Percentiles rank a stretch among this genome's conserved stretches.
phyloP scores from a whole-genome alignment of 2,888 invertebrate genomes.

The Monochamus alternatus region DNA sequence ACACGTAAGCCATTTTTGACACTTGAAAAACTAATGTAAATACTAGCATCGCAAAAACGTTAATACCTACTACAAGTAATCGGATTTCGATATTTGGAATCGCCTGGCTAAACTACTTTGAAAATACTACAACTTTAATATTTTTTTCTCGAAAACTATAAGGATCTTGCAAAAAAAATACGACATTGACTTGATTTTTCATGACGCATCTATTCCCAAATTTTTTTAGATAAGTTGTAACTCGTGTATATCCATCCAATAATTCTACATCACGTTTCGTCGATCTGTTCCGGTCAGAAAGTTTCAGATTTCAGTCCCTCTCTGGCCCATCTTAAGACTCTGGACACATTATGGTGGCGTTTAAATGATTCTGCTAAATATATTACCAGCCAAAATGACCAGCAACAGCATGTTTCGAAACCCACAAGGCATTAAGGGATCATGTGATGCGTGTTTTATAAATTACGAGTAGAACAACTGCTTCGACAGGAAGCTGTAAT shows the following conservation, averaged over 20 bases:
- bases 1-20: too few relatives aligned
- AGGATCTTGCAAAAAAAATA: too few relatives aligned
- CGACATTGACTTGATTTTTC: too few relatives aligned
- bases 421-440: slow-evolving; percentile 15
- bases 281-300: slow-evolving; percentile 37
- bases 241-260: slow-evolving; percentile 8
- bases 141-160: too few relatives aligned
- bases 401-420: slow-evolving; percentile 9
- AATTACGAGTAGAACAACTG: slow-evolving; percentile 23
- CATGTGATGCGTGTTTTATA: slow-evolving; percentile 22
- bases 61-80: too few relatives aligned
- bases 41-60: too few relatives aligned
- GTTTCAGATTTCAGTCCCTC: slow-evolving; percentile 28
- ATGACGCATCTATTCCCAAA: not conserved
- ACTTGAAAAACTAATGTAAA: too few relatives aligned
- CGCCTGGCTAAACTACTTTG: too few relatives aligned
- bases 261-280: slow-evolving; percentile 27
- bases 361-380: slow-evolving; percentile 32
- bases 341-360: slow-evolving; percentile 31
- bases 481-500: slow-evolving; percentile 6
- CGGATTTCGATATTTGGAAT: too few relatives aligned
- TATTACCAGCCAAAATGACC: slow-evolving; percentile 26
- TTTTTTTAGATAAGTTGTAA: not conserved
- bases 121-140: too few relatives aligned
- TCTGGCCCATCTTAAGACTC: slow-evolving; percentile 21